Evolutionary conservation across 2,888 invertebrate species (phyloP), one percentile per base, ranked within the genome.

Genomic region (Meandrusa payeni): DNA sequence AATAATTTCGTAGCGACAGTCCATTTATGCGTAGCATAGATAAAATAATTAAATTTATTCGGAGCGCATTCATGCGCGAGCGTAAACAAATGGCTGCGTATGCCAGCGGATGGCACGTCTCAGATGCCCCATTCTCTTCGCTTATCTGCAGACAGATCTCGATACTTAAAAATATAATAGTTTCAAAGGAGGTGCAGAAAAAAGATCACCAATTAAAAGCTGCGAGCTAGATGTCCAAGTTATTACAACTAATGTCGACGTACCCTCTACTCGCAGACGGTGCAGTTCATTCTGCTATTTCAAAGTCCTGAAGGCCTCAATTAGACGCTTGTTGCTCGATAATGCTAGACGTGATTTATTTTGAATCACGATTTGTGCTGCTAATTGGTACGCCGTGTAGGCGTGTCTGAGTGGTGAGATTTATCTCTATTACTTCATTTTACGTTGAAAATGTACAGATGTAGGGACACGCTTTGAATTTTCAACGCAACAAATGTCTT

Each of bases 141-240:
- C 66, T 61, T 77, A 77, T 77, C 75, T 73, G 54, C 62, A 74
- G 76, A 72, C 69, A 59, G 64, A 78, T 77, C 74, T 69, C 55
- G 55, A 64, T 56, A 53, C 53, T 59, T 56, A 58, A 76, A 73
- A 73, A 65, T 54, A 57, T 62, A 62, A 65, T 65, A 61, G 62
- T 61, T 59, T 59, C 49, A 37, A 54, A 46, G 48, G 42, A 57
- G 52, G 53, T 54, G 51, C 56, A 63, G 55, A n/a, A 64, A 67
- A 70, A 71, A 72, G 57, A 46, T 58, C 52, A 54, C 59, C 66
- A 70, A 75, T 75, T 76, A 71, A 57, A 54, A 60, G 52, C 50
- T 54, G 59, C 52, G 59, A 64, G 60, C 57, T 61, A 54, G 61
- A 57, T 45, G 48, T 48, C 48, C 42, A 45, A 47, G 33, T 33